phyloP scores from a whole-genome alignment of 1,140 invertebrate genomes.

The Drosophila aff. region DNA sequence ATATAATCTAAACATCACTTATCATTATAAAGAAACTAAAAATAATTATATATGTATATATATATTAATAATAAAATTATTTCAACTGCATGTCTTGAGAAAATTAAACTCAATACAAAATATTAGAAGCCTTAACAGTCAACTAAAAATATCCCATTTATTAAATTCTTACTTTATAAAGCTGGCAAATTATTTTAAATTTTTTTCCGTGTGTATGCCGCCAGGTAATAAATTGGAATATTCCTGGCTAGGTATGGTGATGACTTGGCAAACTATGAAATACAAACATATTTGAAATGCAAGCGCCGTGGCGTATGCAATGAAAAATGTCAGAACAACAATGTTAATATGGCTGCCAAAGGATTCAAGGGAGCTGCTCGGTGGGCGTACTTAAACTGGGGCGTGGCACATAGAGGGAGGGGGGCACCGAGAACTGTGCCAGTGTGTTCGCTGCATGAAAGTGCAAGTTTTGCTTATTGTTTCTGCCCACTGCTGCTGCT shows the following conservation, averaged over 20 bases:
- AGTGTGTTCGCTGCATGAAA: slow-evolving; percentile 56
- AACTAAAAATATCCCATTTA: no score
- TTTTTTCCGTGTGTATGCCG: slow-evolving; percentile 14
- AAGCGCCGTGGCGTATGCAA: slow-evolving; percentile 62
- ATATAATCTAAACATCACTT: no score
- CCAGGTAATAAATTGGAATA: slow-evolving; percentile 74
- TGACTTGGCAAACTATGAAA: slow-evolving; percentile 39
- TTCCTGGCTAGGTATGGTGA: slow-evolving; percentile 32
- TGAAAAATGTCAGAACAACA: slow-evolving; percentile 67
- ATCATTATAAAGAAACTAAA: no score
- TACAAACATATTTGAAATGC: slow-evolving; percentile 46
- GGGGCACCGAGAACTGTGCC: slow-evolving; percentile 30
- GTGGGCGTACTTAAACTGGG: slow-evolving; percentile 15
- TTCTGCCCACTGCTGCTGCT: slow-evolving; percentile 25
- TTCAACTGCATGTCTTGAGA: neutral
- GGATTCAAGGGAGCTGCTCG: slow-evolving; percentile 13
- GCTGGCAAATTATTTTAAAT: slow-evolving; percentile 1
- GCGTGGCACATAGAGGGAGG: slow-evolving; percentile 8
- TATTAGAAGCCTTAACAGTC: no score
- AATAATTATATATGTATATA: neutral
- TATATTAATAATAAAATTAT: neutral
- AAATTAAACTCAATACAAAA: neutral
- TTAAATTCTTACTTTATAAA: neutral
- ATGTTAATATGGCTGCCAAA: slow-evolving; percentile 74
- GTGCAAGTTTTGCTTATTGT: slow-evolving; percentile 76